These are phyloP conservation scores for Anthophora plumipes DNA, from an alignment of 2,888 invertebrate species.

Conservation along the genomic window DNA sequence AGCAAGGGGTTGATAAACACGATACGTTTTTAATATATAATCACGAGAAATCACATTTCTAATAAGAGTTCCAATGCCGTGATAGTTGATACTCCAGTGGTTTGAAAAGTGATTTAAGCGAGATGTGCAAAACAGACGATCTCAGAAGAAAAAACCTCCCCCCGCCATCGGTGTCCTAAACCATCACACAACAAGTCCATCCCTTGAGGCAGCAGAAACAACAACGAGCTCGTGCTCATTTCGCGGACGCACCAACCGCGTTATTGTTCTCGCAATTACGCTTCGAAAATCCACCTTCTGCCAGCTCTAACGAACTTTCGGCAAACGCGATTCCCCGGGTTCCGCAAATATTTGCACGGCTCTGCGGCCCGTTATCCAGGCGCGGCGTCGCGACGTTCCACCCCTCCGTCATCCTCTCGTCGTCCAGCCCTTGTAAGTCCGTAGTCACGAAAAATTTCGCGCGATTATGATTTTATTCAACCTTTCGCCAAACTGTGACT, in stretches of 20 bases:
- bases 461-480: conserved; percentile 37
- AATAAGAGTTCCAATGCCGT: too few relatives aligned
- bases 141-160: too few relatives aligned
- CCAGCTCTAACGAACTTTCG: conserved; percentile 62
- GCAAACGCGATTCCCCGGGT: conserved; percentile 59
- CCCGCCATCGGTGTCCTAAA: too few relatives aligned
- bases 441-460: conserved; percentile 39
- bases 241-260: conserved; percentile 52
- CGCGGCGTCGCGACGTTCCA: conserved; percentile 38
- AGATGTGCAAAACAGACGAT: too few relatives aligned
- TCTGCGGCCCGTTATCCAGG: conserved; percentile 52
- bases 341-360: conserved; percentile 60
- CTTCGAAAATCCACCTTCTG: conserved; percentile 61
- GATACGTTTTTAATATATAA: too few relatives aligned
- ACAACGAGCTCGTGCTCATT: conserved; percentile 47
- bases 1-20: too few relatives aligned
- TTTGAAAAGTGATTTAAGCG: too few relatives aligned
- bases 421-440: conserved; percentile 7
- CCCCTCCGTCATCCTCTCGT: background rate
- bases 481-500: background rate
- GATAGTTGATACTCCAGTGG: too few relatives aligned
- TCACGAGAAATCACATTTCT: too few relatives aligned
- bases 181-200: too few relatives aligned
- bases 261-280: conserved; percentile 69
- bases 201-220: background rate